Percentiles rank a stretch among this genome's conserved stretches.
These are phyloP conservation scores for Sylvilagus floridanus DNA, from an alignment of 2,797 vertebrate species.

Conservation along the genomic window DNA sequence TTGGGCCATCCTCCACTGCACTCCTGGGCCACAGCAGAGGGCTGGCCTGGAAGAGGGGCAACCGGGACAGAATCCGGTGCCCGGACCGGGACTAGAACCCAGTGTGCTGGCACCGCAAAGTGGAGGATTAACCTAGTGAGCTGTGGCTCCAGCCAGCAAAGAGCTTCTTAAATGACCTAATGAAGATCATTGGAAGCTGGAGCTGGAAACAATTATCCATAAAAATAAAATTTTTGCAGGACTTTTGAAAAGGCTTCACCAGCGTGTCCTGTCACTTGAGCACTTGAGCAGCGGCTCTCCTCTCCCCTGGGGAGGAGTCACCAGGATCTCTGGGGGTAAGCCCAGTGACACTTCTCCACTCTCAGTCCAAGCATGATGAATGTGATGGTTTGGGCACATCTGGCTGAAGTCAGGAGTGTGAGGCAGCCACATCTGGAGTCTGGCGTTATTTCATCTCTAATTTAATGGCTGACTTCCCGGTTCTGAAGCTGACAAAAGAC, in stretches of 20 bases:
- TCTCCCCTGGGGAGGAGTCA: neutral
- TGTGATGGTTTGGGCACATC: conserved; percentile 52
- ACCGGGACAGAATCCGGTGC: too few relatives aligned
- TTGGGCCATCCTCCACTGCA: too few relatives aligned
- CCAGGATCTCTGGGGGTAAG: neutral
- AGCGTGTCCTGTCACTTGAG: neutral
- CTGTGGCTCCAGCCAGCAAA: neutral
- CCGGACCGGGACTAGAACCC: too few relatives aligned
- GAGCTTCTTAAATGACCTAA: conserved; percentile 52
- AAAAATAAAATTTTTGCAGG: conserved; percentile 46
- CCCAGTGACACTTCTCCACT: neutral
- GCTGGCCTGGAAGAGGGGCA: too few relatives aligned
- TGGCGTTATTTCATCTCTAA: conserved; percentile 72
- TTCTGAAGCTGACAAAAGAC: conserved; percentile 78
- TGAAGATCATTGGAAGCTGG: conserved; percentile 33
- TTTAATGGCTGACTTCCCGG: conserved; percentile 74
- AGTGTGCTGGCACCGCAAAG: too few relatives aligned
- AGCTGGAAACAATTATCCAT: conserved; percentile 31
- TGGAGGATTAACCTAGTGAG: too few relatives aligned
- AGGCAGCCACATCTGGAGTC: conserved; percentile 75
- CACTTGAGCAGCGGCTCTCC: neutral
- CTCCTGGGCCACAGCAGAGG: too few relatives aligned
- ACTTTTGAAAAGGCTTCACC: neutral
- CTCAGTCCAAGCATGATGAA: conserved; percentile 68
- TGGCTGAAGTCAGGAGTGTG: conserved; percentile 73